Percentiles rank a stretch among this genome's conserved stretches.
phyloP scores from a whole-genome alignment of 2,113 vertebrate genomes.

The Merops nubicus region DNA sequence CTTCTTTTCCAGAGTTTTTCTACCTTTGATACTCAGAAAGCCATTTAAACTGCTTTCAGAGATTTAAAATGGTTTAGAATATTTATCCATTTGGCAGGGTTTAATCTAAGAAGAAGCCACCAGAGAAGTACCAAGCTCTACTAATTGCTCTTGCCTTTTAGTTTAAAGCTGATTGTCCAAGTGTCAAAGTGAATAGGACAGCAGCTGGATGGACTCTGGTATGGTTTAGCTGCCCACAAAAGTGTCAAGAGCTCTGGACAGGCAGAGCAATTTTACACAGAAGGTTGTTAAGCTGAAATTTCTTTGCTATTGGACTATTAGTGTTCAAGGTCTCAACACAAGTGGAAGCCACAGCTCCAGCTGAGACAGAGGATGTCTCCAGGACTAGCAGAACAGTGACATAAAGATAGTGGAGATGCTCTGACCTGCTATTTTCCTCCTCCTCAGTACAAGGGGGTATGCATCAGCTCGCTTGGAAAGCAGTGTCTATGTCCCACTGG shows the following conservation, averaged over 20 bases:
- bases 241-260: not conserved
- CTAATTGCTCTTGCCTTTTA: accelerated
- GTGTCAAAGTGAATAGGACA: not conserved
- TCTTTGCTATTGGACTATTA: not conserved
- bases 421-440: not conserved
- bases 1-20: not conserved
- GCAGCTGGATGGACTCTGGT: not conserved
- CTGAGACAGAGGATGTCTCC: not conserved
- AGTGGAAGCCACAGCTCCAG: not conserved
- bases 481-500: not conserved
- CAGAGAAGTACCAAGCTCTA: not conserved
- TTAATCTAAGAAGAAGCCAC: not conserved
- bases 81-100: not conserved
- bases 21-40: not conserved
- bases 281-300: not conserved
- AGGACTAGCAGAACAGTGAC: not conserved
- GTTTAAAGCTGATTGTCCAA: not conserved
- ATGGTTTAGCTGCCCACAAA: not conserved
- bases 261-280: not conserved
- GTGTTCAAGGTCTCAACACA: not conserved
- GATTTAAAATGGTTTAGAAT: not conserved
- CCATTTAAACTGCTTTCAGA: not conserved
- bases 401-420: not conserved
- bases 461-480: not conserved
- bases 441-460: accelerated